Conservation (phyloP, 2,797 vertebrate genomes). For the Lagorchestes hirsutus region DNA sequence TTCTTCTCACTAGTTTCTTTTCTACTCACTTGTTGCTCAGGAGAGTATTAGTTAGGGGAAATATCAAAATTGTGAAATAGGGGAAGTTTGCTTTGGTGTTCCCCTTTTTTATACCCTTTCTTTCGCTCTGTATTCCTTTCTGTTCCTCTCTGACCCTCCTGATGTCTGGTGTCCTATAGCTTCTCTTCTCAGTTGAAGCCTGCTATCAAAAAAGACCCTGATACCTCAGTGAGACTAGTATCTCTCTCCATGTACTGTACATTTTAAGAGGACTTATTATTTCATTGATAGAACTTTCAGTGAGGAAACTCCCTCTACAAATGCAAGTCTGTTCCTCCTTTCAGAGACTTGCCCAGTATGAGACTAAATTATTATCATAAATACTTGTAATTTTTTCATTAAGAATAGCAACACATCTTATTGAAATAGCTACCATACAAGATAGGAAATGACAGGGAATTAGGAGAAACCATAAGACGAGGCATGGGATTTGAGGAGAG, state of each 20-base stretch:
- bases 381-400: background rate
- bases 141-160: background rate
- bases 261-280: background rate
- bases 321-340: background rate
- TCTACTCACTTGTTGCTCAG: background rate
- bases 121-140: background rate
- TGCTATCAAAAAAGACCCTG: background rate
- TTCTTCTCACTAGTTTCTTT: background rate
- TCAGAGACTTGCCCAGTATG: background rate
- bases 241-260: background rate
- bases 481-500: background rate
- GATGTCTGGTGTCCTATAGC: background rate
- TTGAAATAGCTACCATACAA: background rate
- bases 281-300: background rate
- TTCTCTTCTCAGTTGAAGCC: background rate
- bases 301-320: background rate
- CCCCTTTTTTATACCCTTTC: background rate
- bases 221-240: background rate
- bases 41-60: background rate
- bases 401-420: background rate
- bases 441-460: background rate
- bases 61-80: background rate
- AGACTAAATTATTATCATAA: background rate
- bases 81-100: background rate
- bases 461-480: background rate